Base-by-base conservation (phyloP, 2,797 vertebrate genomes). In the Pangasius mekongensis region DNA sequence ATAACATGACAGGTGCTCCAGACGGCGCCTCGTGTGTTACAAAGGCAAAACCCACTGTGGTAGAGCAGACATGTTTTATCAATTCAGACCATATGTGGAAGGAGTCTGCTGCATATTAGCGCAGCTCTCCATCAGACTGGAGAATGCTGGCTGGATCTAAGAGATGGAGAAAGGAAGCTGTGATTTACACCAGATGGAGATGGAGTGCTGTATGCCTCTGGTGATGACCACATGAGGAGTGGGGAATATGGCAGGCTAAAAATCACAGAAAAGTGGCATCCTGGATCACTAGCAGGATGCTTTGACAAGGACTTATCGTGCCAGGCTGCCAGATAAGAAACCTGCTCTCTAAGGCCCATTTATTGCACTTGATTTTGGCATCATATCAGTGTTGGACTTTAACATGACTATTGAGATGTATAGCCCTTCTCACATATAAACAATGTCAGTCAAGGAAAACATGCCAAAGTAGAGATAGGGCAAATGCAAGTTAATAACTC, bases 1-100 rank as follows among this genome's bases (percentile, higher is more conserved):
- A 95, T 93, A 94, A 93, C 89, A 71, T 90, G 92, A 92, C 95
- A 96, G 95, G 94, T 96, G 94, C 93, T 90, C 89, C 88, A 69
- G 77, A 85, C 85, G 85, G 81, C 47, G 90, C 92, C 92, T 92
- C 90, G 89, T 91, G 88, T 88, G 76, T 86, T 92, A 90, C 85
- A 93, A 95, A 94, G 94, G 90, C 91, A 95, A 94, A 92, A 94
- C 94, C 94, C 94, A 94, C 94, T 93, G 90, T 87, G 82, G n/a
- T 80, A 78, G 52, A 69, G 84, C 87, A 90, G 89, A 92, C 92
- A 91, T 87, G 73, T 92, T 91, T 94, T 91, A 93, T 94, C 91
- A 90, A 95, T 91, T 92, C 89, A 92, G 90, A 94, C 91, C 94
- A 94, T 92, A 93, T 96, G 95, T 93, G 93, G 93, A 81, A 87